Conservation (phyloP, 2,888 invertebrate genomes). For the Eristalis pertinax region DNA sequence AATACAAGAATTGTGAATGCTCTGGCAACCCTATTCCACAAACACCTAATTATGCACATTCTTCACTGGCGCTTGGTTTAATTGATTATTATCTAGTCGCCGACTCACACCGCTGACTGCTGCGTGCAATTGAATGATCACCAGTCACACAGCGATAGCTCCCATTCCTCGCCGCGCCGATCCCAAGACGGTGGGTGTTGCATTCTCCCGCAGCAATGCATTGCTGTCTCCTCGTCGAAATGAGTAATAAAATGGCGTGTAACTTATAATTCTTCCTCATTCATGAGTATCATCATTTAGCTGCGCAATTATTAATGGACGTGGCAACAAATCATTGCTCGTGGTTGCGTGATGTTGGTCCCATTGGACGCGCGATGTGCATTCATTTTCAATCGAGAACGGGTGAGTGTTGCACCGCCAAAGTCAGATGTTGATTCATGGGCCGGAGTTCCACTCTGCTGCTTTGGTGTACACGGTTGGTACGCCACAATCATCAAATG, state of each 20-base stretch:
- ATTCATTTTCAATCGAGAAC: neutral
- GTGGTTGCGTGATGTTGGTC: neutral
- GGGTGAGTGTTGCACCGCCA: neutral
- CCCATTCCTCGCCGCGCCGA: neutral
- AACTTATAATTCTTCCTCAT: slow-evolving; percentile 30
- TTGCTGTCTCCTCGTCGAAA: neutral
- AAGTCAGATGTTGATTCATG: neutral
- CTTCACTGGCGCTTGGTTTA: neutral
- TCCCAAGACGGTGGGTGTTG: neutral
- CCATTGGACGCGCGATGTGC: neutral
- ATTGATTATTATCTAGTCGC: neutral
- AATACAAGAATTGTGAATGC: neutral
- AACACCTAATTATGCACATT: neutral
- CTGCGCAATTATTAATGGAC: slow-evolving; percentile 39
- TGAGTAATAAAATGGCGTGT: slow-evolving; percentile 44
- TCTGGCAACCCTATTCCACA: neutral
- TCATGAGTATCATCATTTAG: slow-evolving; percentile 34
- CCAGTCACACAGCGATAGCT: neutral
- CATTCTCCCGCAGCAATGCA: neutral
- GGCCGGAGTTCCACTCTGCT: neutral
- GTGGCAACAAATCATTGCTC: slow-evolving; percentile 34
- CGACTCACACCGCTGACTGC: neutral
- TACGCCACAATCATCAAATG: neutral
- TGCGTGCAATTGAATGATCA: neutral
- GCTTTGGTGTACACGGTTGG: neutral